These are phyloP conservation scores for Drosophila borealis DNA, from an alignment of 2,888 invertebrate species.

Conservation along the genomic window DNA sequence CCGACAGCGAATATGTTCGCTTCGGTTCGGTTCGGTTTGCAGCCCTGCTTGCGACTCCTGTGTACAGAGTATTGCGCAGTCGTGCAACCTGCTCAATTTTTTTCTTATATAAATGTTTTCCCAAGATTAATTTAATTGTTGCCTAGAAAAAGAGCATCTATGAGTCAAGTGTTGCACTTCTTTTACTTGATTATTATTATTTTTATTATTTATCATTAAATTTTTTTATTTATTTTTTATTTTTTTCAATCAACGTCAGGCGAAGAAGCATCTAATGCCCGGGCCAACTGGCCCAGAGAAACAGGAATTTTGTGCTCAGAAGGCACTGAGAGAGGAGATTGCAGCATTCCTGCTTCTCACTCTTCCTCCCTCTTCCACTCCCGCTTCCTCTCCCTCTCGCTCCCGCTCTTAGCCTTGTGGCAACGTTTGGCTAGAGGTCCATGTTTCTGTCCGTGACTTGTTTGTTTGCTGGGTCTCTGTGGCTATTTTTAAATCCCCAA, in stretches of 20 bases:
- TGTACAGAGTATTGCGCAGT: neutral
- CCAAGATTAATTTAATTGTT: constrained; percentile 7
- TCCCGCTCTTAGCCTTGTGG: constrained; percentile 56
- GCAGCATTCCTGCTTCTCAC: constrained; percentile 61
- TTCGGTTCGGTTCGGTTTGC: too few relatives aligned
- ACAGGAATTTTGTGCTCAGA: constrained; percentile 67
- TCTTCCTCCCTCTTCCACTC: constrained; percentile 10
- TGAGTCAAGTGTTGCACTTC: constrained; percentile 20
- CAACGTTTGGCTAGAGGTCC: constrained; percentile 37
- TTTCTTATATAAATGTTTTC: neutral
- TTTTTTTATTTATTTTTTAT: constrained; percentile 17
- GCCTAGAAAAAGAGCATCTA: constrained; percentile 16
- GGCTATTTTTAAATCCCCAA: constrained; percentile 67
- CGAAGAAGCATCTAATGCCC: constrained; percentile 61
- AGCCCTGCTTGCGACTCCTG: too few relatives aligned
- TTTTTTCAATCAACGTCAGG: constrained; percentile 63
- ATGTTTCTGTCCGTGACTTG: constrained; percentile 71
- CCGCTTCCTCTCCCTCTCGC: constrained; percentile 7
- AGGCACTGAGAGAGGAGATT: constrained; percentile 64
- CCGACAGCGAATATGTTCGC: too few relatives aligned
- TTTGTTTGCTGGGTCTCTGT: constrained; percentile 65
- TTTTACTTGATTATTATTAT: constrained; percentile 10
- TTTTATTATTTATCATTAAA: constrained; percentile 3
- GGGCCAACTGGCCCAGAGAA: constrained; percentile 50
- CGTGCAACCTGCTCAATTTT: neutral